Conservation (phyloP, 1,140 invertebrate species). For the Saccostrea echinata region DNA sequence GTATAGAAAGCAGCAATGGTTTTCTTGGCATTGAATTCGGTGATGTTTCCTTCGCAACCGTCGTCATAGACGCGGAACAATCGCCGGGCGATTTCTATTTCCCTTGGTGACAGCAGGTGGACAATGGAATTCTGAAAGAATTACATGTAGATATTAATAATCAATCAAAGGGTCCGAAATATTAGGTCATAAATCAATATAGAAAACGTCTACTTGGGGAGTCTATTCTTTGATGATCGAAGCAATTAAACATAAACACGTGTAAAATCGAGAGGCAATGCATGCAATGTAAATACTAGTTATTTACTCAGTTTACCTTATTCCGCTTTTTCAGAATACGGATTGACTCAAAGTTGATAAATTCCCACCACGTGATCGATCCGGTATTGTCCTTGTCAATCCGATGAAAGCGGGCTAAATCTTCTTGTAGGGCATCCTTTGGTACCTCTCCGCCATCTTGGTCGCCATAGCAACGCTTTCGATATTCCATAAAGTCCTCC, state of each 20-base stretch:
- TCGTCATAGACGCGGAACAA: slow-evolving; percentile 60
- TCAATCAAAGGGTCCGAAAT: not conserved
- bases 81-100: slow-evolving; percentile 58
- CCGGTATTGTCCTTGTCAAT: slow-evolving; percentile 59
- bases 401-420: slow-evolving; percentile 54
- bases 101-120: slow-evolving; percentile 31
- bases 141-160: no score
- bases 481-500: slow-evolving; percentile 62
- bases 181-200: not conserved
- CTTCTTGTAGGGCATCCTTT: slow-evolving; percentile 56
- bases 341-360: slow-evolving; percentile 63
- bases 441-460: slow-evolving; percentile 49
- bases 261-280: no score
- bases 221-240: no score
- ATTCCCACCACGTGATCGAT: slow-evolving; percentile 64
- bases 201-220: no score
- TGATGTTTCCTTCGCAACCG: slow-evolving; percentile 51
- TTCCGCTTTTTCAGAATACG: slow-evolving; percentile 55
- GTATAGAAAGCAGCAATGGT: slow-evolving; percentile 60
- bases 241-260: not conserved
- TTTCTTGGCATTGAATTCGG: slow-evolving; percentile 57
- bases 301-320: slow-evolving; percentile 48
- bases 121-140: not conserved
- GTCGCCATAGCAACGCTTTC: slow-evolving; percentile 56
- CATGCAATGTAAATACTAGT: not conserved